Base-by-base conservation (phyloP, 2,113 vertebrate species). In the Pangasianodon gigas region DNA sequence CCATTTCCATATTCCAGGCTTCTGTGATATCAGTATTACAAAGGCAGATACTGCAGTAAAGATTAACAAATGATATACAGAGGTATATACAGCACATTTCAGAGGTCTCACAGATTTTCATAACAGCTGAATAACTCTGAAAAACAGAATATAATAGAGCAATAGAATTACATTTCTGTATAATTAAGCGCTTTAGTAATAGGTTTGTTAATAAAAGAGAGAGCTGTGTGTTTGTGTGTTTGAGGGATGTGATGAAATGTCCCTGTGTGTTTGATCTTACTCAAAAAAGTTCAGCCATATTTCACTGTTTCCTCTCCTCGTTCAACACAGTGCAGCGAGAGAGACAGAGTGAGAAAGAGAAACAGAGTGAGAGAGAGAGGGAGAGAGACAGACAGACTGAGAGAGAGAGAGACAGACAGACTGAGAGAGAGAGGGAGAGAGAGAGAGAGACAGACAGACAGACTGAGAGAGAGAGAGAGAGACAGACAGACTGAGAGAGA, bases 131-230 rank as follows among this genome's bases (percentile, higher is more conserved):
- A n/a, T n/a, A n/a, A n/a, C n/a, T 18, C 19, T 44, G 41, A 44
- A 41, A 24, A 74, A 41, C 21, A 19, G 16, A 37, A 37, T 37
- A 37, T 37, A 37, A 37, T 37, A 37, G 69, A 75, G 37, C 37
- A 24, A 9, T 24, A 44, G 18, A 44, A 44, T 75, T 75, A 21
- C 19, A 75, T 75, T 44, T 75, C 19, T 75, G 37, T 44, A 65
- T 81, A 90, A 88, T 90, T 80, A 81, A 77, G 54, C 29, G 60
- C 62, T 56, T 85, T 29, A 79, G 26, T 79, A 48, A 79, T 79
- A 48, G 10, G 21, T 75, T 44, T 75, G 37, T 44, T 41, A 75
- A 75, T 75, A 44, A 75, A 21, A 44, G 16, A 9, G 19, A 32
- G 21, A 88, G 86, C 77, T 77, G 86, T 79, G n/a, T 84, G 56